Evolutionary conservation across 1,140 invertebrate genomes (phyloP), one percentile per base, ranked within the genome.

Genomic region (Platyscapa corneri): DNA sequence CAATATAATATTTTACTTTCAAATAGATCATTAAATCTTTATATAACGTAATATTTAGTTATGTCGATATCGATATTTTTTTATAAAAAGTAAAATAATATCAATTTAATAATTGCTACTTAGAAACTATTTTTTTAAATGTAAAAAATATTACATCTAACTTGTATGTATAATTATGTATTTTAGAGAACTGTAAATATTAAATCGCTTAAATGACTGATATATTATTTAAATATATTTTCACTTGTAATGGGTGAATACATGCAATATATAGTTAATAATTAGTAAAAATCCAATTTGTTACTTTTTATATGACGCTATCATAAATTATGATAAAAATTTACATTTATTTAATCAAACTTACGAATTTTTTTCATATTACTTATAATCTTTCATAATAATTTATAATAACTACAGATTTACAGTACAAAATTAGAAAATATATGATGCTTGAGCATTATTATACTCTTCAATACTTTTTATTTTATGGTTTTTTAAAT

Each of bases 161-260:
- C n/a, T n/a, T n/a, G n/a, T n/a, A n/a, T n/a, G n/a, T n/a, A n/a
- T n/a, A n/a, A n/a, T n/a, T n/a, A n/a, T n/a, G n/a, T n/a, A n/a
- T n/a, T n/a, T n/a, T n/a, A n/a, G n/a, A n/a, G 6, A 37, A 53
- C 30, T 32, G 32, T 53, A 0, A 53, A 12, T 77, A 23, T 23
- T 5, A 53, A 53, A 37, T 70, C 42, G 79, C 23, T 65, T 72
- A 2, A 81, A 70, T 53, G 79, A 81, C 65, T 72, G 65, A 81
- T 72, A 23, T 46, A 53, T 30, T 70, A 30, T 72, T 81, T 67
- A 46, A 60, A 34, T 42, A 42, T 18, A 67, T 46, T 3, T 46
- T 23, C 20, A 81, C 34, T 30, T 70, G n/a, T 6, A 46, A 2
- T 70, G 27, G 30, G 27, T 49, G 64, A 70, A 49, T 34, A 42